Evolutionary conservation across 2,113 vertebrate genomes (phyloP).

Genomic region (Petromus typicus): DNA sequence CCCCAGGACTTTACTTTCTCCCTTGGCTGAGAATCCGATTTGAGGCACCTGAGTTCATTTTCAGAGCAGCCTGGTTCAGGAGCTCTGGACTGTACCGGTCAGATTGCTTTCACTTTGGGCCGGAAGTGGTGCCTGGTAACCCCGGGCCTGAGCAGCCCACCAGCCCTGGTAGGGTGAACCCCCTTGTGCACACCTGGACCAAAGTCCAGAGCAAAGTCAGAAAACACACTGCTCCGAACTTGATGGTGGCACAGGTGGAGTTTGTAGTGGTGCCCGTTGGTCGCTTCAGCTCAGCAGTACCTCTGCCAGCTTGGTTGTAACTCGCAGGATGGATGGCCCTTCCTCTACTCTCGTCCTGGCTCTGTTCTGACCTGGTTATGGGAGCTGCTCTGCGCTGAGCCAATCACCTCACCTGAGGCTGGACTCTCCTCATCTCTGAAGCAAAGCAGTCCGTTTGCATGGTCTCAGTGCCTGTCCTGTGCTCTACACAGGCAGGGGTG

Average conservation of each 20-base stretch:
- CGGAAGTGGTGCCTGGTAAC: no score
- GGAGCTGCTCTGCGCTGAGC: not conserved
- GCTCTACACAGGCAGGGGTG: not conserved
- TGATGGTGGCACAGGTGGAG: accelerated
- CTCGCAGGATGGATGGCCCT: accelerated
- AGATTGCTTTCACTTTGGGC: not conserved
- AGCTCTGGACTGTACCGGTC: accelerated
- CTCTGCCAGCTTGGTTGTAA: no score
- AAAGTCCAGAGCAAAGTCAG: not conserved
- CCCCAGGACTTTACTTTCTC: not conserved
- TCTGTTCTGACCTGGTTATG: not conserved
- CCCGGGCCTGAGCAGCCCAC: accelerated
- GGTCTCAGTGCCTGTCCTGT: not conserved
- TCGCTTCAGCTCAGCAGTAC: no score
- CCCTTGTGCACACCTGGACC: accelerated
- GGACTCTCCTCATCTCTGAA: not conserved
- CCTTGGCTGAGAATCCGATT: not conserved
- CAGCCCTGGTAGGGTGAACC: not conserved
- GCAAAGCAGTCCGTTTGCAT: not conserved
- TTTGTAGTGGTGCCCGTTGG: not conserved
- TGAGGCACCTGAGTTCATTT: not conserved
- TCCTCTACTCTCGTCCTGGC: accelerated
- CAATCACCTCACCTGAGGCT: not conserved
- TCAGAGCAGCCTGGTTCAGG: not conserved
- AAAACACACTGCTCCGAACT: not conserved